Evolutionary conservation across 2,888 invertebrate species (phyloP), one percentile per base, ranked within the genome.

Genomic region (Pelosia muscerda): DNA sequence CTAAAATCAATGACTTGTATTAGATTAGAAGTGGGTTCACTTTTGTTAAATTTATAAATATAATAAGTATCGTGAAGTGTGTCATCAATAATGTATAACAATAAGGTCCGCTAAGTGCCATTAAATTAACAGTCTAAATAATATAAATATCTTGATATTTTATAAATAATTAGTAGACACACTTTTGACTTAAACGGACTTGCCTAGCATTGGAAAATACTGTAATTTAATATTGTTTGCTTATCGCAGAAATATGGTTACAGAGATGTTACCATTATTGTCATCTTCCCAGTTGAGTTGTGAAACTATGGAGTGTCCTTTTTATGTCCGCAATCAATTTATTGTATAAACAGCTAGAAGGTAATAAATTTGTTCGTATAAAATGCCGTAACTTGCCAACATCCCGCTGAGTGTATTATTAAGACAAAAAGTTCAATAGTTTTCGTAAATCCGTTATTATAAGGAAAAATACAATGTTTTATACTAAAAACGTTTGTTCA

Each of bases 391-490:
- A 54, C 49, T 28, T 22, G 22, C 62, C 53, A 22, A 53, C 22
- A 54, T 19, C 63, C 63, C 54, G 63, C 63, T 63, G 63, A 63
- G 63, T 59, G 53, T 53, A 54, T 63, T 63, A 23, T 54, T 54
- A 31, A 63, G 23, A 53, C 53, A 19, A 65, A 49, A 57, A 28
- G 42, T 60, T 60, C 25, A 38, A 60, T 65, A 59, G 22, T 54
- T 71, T 69, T 55, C 65, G 38, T 54, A 69, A 70, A 75, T 75
- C 60, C 67, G 56, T 55, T 34, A 71, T 76, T 73, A 68, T 76
- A 72, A 73, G 75, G 78, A 78, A 79, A 79, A 74, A 73, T 69
- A 71, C 69, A 73, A 78, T 76, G 71, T 79, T 76, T 78, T 76
- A 75, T 73, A 73, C 68, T 72, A 73, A 77, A 76, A 78, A 53